phyloP scores from a whole-genome alignment of 2,797 vertebrate genomes.

The Gambusia yucatana region DNA sequence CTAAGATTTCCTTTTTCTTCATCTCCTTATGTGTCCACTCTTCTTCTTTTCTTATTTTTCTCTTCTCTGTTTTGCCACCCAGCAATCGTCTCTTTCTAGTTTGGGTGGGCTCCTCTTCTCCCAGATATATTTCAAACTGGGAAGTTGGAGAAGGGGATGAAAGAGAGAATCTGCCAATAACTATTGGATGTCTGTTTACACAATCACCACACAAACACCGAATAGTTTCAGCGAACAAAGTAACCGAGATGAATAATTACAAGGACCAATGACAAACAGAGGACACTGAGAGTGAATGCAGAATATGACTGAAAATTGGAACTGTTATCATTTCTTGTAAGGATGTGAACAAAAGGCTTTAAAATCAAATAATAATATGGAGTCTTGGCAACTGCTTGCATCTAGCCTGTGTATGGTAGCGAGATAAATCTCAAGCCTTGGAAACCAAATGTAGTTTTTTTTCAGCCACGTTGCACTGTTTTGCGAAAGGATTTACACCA shows the following conservation, averaged over 20 bases:
- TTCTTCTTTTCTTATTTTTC: neutral
- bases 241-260: conserved; percentile 54
- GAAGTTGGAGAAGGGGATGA: conserved; percentile 32
- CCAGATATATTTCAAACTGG: conserved; percentile 18
- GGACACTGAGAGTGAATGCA: conserved; percentile 43
- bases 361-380: conserved; percentile 14
- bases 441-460: neutral
- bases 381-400: conserved; percentile 32
- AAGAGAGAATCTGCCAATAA: conserved; percentile 30
- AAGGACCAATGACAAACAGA: conserved; percentile 50
- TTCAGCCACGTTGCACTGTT: neutral
- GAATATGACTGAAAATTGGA: conserved; percentile 30
- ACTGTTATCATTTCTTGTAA: neutral
- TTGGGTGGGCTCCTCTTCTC: conserved; percentile 13
- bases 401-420: neutral
- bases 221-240: conserved; percentile 40
- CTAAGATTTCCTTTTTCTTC: neutral
- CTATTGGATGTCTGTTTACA: conserved; percentile 44
- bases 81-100: conserved; percentile 8
- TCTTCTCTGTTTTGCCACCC: conserved; percentile 24
- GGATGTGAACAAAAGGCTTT: neutral
- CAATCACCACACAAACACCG: conserved; percentile 40
- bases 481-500: neutral
- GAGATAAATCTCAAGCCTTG: neutral
- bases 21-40: neutral